Evolutionary conservation across 2,113 vertebrate genomes (phyloP).

Genomic region (Stegostoma tigrinum): DNA sequence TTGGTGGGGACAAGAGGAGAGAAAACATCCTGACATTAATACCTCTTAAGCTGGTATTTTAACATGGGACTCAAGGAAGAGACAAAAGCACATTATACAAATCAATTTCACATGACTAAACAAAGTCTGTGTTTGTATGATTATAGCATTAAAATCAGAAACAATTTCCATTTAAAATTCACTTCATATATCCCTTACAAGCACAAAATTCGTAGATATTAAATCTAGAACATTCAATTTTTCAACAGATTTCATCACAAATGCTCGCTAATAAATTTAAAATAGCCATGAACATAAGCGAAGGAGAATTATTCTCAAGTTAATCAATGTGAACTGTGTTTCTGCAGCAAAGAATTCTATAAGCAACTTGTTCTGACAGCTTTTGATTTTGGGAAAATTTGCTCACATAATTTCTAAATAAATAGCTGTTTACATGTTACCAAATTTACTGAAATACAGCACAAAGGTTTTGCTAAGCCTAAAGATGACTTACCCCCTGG

Average conservation of each 20-base stretch:
- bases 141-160: neutral
- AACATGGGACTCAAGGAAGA: neutral
- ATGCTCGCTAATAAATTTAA: neutral
- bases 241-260: neutral
- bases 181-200: neutral
- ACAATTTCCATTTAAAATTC: neutral
- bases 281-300: neutral
- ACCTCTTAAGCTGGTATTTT: neutral
- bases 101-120: neutral
- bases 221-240: neutral
- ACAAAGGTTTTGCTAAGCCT: neutral
- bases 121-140: neutral
- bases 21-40: neutral
- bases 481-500: conserved; percentile 71
- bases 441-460: neutral
- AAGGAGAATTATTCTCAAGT: neutral
- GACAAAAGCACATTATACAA: neutral
- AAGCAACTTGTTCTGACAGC: neutral
- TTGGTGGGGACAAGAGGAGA: no score
- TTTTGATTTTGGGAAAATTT: neutral
- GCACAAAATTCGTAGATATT: neutral
- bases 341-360: neutral
- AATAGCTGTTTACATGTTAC: neutral
- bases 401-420: neutral
- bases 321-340: neutral